Percentiles rank a stretch among this genome's conserved stretches.
These are phyloP conservation scores for Periophthalmus modestus DNA, from an alignment of 2,113 vertebrate genomes.

Conservation along the genomic window DNA sequence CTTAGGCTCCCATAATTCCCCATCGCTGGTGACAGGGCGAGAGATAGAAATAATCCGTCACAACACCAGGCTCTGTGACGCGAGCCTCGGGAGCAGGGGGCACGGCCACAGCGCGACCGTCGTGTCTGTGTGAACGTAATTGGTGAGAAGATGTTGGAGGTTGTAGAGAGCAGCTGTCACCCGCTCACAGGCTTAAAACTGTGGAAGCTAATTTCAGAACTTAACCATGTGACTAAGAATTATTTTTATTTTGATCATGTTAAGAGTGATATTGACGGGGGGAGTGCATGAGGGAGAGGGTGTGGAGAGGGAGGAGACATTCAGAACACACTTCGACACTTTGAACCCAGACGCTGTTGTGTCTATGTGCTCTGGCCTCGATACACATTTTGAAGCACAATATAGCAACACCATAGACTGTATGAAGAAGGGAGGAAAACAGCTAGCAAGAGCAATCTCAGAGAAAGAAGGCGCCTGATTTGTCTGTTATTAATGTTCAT, in stretches of 20 bases:
- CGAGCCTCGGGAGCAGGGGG: constrained; percentile 56
- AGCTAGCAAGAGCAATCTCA: no score
- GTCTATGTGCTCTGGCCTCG: not conserved
- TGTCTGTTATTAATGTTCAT: no score
- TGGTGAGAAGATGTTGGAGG: constrained; percentile 49
- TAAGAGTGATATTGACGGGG: no score
- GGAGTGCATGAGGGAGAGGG: no score
- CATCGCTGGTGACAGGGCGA: constrained; percentile 70
- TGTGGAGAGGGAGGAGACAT: no score
- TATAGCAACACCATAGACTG: no score
- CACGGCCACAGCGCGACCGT: constrained; percentile 10
- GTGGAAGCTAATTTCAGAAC: not conserved
- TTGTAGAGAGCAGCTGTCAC: constrained; percentile 34
- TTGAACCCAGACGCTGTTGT: no score
- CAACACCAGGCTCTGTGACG: constrained; percentile 61
- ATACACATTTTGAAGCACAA: no score
- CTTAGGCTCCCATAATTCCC: constrained; percentile 69
- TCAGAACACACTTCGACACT: no score
- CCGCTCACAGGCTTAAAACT: constrained; percentile 24
- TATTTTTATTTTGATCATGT: not conserved
- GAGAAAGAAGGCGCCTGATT: no score
- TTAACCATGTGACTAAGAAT: not conserved
- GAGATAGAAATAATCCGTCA: constrained; percentile 77
- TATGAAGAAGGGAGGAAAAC: no score
- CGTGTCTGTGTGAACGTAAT: constrained; percentile 37